phyloP scores from a whole-genome alignment of 2,888 invertebrate genomes.

The Parasteatoda lunata region DNA sequence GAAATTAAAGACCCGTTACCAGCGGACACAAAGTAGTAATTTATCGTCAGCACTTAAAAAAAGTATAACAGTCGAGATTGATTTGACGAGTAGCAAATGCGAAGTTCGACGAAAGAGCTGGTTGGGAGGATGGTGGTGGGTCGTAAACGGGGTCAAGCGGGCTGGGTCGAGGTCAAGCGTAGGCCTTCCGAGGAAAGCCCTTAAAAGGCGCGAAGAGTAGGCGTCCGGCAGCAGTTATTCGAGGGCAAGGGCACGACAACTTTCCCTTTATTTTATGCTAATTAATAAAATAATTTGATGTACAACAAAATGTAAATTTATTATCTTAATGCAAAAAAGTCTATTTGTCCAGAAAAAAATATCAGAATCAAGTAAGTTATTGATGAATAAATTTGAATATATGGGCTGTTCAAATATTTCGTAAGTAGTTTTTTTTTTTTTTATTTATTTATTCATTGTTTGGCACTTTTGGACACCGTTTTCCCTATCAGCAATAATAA shows the following conservation, averaged over 20 bases:
- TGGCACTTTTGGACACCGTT: no score
- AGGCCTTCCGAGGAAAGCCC: conserved; percentile 38
- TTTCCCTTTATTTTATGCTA: conserved; percentile 21
- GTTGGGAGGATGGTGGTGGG: neutral
- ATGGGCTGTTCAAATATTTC: no score
- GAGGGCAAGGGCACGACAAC: conserved; percentile 35
- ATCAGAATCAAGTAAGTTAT: no score
- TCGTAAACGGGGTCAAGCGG: conserved; percentile 39
- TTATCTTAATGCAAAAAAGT: no score
- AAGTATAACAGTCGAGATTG: neutral
- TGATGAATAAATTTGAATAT: no score
- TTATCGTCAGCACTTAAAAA: neutral
- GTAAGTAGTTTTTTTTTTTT: no score
- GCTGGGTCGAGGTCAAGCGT: conserved; percentile 61
- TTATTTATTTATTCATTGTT: no score
- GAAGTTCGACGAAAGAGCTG: neutral
- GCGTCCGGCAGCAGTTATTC: conserved; percentile 11
- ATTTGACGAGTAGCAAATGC: neutral
- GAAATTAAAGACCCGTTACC: neutral
- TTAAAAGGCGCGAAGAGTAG: conserved; percentile 45
- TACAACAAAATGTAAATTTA: no score
- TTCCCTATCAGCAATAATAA: no score
- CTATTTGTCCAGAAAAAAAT: no score
- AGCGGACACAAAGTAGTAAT: neutral
- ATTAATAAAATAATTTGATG: neutral